Evolutionary conservation across 2,888 invertebrate genomes (phyloP), one percentile per base, ranked within the genome.

Genomic region (Synergus gifuensis): DNA sequence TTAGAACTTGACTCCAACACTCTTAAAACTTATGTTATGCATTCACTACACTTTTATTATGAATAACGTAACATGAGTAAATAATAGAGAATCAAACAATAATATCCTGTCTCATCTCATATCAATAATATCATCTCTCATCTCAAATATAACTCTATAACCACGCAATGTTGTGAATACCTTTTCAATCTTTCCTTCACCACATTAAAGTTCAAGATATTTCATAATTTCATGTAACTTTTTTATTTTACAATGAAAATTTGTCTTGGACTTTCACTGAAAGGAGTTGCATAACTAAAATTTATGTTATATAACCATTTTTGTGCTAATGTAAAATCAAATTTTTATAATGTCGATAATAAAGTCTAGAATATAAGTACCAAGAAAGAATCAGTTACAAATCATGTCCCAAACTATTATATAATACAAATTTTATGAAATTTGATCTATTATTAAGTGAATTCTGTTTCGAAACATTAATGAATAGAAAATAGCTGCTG

Each of bases 101-200:
- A 58, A 58, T 58, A 58, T 58, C 18, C 58, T 58, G 58, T 11
- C 58, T 58, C 58, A 18, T 58, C n/a, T n/a, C n/a, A n/a, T n/a
- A n/a, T n/a, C 18, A 58, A 58, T 58, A 58, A 58, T 58, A 58
- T 58, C 18, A 18, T 58, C 18, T 11, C 58, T 58, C 58, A 18
- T 58, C n/a, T n/a, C n/a, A n/a, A 54, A 54, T 54, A 54, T 54
- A 54, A n/a, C n/a, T 49, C 7, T 8, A n/a, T 18, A 8, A 54
- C 0, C 18, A 58, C 58, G 58, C 18, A 58, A 14, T 62, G 12
- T 28, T 22, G 28, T 28, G 2, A 4, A 9, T 28, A 62, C 5
- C 28, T 62, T 14, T 62, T 22, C 14, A 62, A 62, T 62, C 18
- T 62, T 62, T 62, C 22, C 28, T 62, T 62, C 28, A 28, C 22